phyloP scores from a whole-genome alignment of 2,888 invertebrate species.

The Chrysolina americana region DNA sequence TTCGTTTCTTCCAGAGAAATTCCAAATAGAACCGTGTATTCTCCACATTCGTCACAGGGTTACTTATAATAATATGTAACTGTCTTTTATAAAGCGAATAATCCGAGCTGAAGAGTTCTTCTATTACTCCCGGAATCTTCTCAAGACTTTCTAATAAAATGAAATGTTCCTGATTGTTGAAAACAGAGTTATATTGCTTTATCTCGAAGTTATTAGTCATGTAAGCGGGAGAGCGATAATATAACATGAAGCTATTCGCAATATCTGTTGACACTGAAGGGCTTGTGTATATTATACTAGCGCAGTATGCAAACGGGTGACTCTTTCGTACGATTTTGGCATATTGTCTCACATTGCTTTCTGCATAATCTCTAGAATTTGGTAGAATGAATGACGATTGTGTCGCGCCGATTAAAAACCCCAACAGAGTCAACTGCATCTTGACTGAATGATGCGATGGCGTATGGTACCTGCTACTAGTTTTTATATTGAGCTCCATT shows the following conservation, averaged over 20 bases:
- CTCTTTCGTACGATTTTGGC: background rate
- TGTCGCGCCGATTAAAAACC: background rate
- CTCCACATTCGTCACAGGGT: background rate
- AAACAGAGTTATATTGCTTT: background rate
- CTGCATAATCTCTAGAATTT: background rate
- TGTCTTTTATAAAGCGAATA: conserved; percentile 2
- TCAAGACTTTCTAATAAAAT: background rate
- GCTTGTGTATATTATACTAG: background rate
- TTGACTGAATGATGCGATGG: background rate
- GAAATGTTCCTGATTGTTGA: conserved; percentile 17
- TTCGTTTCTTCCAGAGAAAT: background rate
- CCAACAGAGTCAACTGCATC: background rate
- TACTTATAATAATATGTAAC: conserved; percentile 2
- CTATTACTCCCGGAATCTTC: background rate
- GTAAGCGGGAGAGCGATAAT: background rate
- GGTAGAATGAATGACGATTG: background rate
- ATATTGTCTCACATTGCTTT: background rate
- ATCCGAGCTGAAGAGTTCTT: background rate
- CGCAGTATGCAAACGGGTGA: background rate
- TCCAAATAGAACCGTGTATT: conserved; percentile 5
- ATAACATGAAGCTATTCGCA: background rate
- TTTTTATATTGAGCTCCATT: background rate
- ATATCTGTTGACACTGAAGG: background rate
- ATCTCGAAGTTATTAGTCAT: conserved; percentile 1
- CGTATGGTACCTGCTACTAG: background rate